Conservation (phyloP, 2,113 vertebrate species). For the Poeciliopsis retropinna region DNA sequence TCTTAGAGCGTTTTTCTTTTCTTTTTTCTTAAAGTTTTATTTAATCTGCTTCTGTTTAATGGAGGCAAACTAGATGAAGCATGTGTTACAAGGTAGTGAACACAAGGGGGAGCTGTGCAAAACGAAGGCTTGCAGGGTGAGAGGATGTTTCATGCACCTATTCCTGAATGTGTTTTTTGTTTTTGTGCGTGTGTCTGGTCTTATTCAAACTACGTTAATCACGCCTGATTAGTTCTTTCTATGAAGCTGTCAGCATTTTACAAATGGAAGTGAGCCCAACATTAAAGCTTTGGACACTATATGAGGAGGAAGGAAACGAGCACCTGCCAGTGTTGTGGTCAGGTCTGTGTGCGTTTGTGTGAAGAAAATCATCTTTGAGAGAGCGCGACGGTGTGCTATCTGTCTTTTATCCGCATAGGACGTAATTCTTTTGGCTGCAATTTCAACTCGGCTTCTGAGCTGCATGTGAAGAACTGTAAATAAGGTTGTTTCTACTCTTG, state of each 20-base stretch:
- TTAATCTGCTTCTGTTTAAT: slow-evolving; percentile 24
- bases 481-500: slow-evolving; percentile 81
- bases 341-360: slow-evolving; percentile 11
- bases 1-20: slow-evolving; percentile 10
- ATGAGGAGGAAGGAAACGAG: slow-evolving; percentile 45
- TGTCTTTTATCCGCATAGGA: slow-evolving; percentile 65
- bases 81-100: slow-evolving; percentile 41
- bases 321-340: slow-evolving; percentile 32
- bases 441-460: slow-evolving; percentile 73
- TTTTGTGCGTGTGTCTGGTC: slow-evolving; percentile 39
- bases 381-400: slow-evolving; percentile 34
- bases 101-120: slow-evolving; percentile 68
- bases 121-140: slow-evolving; percentile 38
- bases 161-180: slow-evolving; percentile 46
- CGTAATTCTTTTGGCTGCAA: slow-evolving; percentile 65
- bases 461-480: slow-evolving; percentile 84
- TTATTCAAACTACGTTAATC: slow-evolving; percentile 49
- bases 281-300: slow-evolving; percentile 61
- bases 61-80: slow-evolving; percentile 19
- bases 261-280: slow-evolving; percentile 58
- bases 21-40: slow-evolving; percentile 18
- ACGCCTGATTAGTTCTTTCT: slow-evolving; percentile 49
- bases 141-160: slow-evolving; percentile 43
- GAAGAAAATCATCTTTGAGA: slow-evolving; percentile 24
- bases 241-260: slow-evolving; percentile 58